Evolutionary conservation across 2,797 vertebrate genomes (phyloP).

Genomic region (Spinus olivaceus): DNA sequence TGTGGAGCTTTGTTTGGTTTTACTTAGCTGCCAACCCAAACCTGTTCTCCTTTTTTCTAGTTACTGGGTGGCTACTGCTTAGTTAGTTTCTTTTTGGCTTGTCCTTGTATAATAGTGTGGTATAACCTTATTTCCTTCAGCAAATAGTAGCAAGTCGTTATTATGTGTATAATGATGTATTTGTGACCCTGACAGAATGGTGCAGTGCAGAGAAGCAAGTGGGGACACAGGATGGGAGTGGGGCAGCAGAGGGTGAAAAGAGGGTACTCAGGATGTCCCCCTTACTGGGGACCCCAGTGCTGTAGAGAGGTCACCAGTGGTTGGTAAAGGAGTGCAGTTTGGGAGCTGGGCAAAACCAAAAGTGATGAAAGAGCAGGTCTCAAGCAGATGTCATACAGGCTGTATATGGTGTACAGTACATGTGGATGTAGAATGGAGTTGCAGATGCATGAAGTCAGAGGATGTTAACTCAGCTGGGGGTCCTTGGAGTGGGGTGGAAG

Average conservation of each 20-base stretch:
- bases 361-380: background rate
- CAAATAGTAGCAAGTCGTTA: background rate
- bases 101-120: background rate
- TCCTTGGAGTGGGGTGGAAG: background rate
- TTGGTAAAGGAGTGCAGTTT: background rate
- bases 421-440: background rate
- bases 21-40: background rate
- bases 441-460: background rate
- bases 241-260: background rate
- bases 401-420: background rate
- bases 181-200: background rate
- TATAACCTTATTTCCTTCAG: background rate
- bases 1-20: background rate
- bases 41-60: accelerated
- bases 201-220: background rate
- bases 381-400: background rate
- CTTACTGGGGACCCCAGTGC: background rate
- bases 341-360: background rate
- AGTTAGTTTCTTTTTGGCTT: background rate
- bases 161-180: background rate
- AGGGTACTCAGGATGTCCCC: accelerated
- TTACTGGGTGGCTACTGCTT: background rate
- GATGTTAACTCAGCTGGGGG: background rate
- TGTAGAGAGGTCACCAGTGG: background rate
- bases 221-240: background rate